A percentile compares a stretch with the other conserved stretches of the same genome.
These are phyloP conservation scores for Drosophila fungiperda DNA, from an alignment of 2,888 invertebrate genomes.

Conservation along the genomic window DNA sequence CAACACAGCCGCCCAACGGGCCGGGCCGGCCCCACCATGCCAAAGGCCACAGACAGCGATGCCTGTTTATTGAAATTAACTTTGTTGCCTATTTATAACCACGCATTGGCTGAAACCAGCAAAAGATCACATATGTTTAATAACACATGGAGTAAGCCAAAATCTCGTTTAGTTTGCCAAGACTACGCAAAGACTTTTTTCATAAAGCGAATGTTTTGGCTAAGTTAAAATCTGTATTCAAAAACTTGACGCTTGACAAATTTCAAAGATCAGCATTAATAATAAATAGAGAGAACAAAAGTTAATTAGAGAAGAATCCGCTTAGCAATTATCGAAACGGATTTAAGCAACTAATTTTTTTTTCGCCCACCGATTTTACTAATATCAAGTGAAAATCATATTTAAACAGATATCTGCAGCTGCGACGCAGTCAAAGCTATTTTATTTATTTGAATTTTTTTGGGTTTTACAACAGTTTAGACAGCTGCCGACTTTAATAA, in stretches of 20 bases:
- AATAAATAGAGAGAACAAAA: not conserved
- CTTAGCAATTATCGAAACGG: not conserved
- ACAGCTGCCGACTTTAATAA: not conserved
- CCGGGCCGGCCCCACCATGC: slow-evolving; percentile 47
- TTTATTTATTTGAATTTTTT: not conserved
- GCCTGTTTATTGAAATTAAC: slow-evolving; percentile 76
- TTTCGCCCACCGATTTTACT: not conserved
- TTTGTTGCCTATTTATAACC: slow-evolving; percentile 45
- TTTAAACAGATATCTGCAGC: not conserved
- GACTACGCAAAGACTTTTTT: not conserved
- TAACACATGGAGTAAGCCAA: slow-evolving; percentile 5
- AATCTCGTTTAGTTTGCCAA: slow-evolving; percentile 18
- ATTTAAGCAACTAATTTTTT: not conserved
- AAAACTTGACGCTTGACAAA: slow-evolving; percentile 2
- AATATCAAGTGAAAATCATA: not conserved
- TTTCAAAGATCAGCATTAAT: not conserved
- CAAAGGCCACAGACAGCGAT: slow-evolving; percentile 63
- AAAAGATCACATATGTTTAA: slow-evolving; percentile 15
- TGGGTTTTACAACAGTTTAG: not conserved
- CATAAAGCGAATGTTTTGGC: too few species aligned
- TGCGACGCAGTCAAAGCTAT: not conserved
- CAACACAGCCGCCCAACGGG: slow-evolving; percentile 37
- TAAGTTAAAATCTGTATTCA: not conserved
- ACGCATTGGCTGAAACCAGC: slow-evolving; percentile 11
- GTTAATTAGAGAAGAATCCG: not conserved